Conservation (phyloP, 2,888 invertebrate genomes). For the Epinotia ramella region DNA sequence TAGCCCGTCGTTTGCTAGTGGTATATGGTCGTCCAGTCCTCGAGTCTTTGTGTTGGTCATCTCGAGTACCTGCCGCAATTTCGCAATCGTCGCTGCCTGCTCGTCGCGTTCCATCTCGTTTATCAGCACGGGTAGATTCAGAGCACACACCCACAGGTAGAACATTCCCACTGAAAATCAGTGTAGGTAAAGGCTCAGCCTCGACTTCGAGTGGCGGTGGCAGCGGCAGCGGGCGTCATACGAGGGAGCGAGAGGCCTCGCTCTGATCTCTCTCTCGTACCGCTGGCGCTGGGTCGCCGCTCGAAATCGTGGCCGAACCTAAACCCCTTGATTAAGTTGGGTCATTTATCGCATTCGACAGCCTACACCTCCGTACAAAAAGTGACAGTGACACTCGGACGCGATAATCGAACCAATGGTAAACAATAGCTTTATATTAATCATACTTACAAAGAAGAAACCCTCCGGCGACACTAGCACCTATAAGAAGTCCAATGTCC, state of each 20-base stretch:
- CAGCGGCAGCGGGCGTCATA: no score
- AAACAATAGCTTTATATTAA: constrained; percentile 1
- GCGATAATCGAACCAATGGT: background rate
- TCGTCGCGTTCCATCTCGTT: constrained; percentile 76
- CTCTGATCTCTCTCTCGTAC: no score
- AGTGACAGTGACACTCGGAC: background rate
- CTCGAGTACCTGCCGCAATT: constrained; percentile 65
- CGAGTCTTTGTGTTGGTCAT: constrained; percentile 52
- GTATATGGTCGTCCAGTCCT: constrained; percentile 50
- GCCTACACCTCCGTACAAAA: background rate
- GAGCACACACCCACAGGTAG: constrained; percentile 77
- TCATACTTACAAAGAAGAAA: constrained; percentile 71
- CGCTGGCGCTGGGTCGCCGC: no score
- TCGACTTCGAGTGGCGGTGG: no score
- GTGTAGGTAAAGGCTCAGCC: background rate
- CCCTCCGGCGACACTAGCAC: constrained; percentile 74
- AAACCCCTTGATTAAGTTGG: background rate
- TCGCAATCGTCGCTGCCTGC: constrained; percentile 68
- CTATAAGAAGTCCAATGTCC: constrained; percentile 79
- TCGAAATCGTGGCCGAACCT: no score
- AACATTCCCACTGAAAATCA: constrained; percentile 75
- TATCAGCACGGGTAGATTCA: constrained; percentile 73
- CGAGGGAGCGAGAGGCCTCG: no score
- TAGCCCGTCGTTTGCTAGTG: constrained; percentile 35
- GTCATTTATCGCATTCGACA: no score